Conservation (phyloP, 2,888 invertebrate species). For the Pasiphila rectangulata region DNA sequence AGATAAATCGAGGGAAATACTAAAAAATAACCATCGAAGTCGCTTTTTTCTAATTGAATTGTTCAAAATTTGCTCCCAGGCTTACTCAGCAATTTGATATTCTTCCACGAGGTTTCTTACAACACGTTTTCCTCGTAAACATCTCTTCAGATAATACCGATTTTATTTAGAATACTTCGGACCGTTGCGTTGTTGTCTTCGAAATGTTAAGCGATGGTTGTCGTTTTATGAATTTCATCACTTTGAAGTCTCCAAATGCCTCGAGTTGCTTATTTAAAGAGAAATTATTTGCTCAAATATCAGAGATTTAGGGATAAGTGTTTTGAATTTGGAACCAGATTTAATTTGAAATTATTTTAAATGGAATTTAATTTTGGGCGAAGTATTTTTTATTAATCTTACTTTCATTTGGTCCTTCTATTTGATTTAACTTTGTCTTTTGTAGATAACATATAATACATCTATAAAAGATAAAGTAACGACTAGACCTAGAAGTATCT, state of each 20-base stretch:
- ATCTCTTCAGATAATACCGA: conserved; percentile 12
- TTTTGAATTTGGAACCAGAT: conserved; percentile 3
- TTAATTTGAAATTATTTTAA: background rate
- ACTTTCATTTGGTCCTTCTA: no score
- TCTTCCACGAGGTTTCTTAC: background rate
- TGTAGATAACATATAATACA: no score
- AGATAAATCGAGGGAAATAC: no score
- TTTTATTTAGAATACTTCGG: conserved; percentile 24
- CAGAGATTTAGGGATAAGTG: conserved; percentile 5
- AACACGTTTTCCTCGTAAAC: conserved; percentile 37
- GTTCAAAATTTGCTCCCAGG: no score
- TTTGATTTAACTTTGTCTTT: no score
- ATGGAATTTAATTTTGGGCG: background rate
- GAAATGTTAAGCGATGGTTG: conserved; percentile 4
- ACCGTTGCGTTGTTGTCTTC: background rate
- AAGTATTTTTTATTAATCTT: background rate
- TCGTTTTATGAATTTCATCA: conserved; percentile 14
- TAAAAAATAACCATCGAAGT: no score
- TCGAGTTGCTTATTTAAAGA: conserved; percentile 2
- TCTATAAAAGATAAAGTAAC: no score
- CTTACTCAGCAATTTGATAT: background rate
- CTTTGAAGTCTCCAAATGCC: conserved; percentile 13
- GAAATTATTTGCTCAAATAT: conserved; percentile 6
- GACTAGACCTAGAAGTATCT: no score
- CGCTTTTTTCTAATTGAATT: no score